Conservation (phyloP, 2,797 vertebrate genomes). For the Mormyrops boulengeri region DNA sequence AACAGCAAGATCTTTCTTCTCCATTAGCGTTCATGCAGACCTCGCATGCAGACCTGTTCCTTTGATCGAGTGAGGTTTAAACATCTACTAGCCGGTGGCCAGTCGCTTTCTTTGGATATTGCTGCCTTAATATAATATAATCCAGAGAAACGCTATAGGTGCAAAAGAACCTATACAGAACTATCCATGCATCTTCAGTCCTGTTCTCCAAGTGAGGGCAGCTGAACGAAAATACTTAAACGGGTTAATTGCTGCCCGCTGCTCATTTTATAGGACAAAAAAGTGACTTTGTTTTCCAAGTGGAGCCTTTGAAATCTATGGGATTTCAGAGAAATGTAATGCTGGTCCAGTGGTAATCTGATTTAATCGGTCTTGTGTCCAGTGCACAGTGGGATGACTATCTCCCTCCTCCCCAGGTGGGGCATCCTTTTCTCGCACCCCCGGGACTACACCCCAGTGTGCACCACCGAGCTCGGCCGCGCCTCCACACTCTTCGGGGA, state of each 20-base stretch:
- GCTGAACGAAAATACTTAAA: not conserved
- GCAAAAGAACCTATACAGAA: too few species aligned
- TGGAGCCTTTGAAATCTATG: not conserved
- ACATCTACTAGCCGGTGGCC: not conserved
- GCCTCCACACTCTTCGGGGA: constrained; percentile 70
- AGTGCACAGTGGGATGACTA: not conserved
- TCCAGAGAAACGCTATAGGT: not conserved
- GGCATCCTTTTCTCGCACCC: constrained; percentile 95
- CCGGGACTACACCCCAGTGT: constrained; percentile 88
- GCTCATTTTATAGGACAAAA: not conserved
- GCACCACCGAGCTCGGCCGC: constrained; percentile 87
- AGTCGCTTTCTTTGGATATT: not conserved
- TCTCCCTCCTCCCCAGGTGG: constrained; percentile 70
- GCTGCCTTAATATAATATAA: not conserved
- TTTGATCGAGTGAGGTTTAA: not conserved
- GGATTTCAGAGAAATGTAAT: not conserved
- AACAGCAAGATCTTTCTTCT: not conserved
- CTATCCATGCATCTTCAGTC: not conserved
- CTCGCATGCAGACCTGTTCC: not conserved
- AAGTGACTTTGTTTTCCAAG: not conserved
- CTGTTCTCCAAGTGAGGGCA: not conserved
- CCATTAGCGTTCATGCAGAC: not conserved
- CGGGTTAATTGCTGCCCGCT: not conserved
- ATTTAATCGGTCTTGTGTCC: not conserved
- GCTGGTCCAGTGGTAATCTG: not conserved